Conservation (phyloP, 2,113 vertebrate genomes). For the Sebastes fasciatus region DNA sequence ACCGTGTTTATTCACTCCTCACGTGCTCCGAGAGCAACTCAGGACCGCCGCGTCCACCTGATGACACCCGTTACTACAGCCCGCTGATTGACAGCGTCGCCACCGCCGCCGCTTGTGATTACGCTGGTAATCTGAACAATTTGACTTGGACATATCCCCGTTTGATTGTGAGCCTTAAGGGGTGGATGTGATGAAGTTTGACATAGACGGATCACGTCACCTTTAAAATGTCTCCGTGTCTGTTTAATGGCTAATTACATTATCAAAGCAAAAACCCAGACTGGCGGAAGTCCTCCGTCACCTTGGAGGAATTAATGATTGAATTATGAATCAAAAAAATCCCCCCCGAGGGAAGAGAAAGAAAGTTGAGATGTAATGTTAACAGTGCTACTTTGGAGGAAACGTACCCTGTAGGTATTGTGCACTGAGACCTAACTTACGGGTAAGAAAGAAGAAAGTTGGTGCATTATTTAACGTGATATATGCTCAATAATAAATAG, state of each 20-base stretch:
- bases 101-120: constrained; percentile 50
- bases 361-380: constrained; percentile 78
- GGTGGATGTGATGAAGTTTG: constrained; percentile 55
- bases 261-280: constrained; percentile 47
- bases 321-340: constrained; percentile 69
- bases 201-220: constrained; percentile 54
- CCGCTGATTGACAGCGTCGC: constrained; percentile 60
- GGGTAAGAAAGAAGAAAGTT: constrained; percentile 72
- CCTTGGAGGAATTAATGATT: constrained; percentile 74
- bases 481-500: constrained; percentile 83
- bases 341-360: constrained; percentile 49
- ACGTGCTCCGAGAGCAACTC: constrained; percentile 45
- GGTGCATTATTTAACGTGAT: constrained; percentile 78
- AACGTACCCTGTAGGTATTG: constrained; percentile 67
- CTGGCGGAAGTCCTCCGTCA: constrained; percentile 57
- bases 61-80: constrained; percentile 52
- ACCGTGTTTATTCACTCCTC: constrained; percentile 73
- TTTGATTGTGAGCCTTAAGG: constrained; percentile 58
- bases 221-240: constrained; percentile 69
- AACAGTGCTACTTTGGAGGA: constrained; percentile 64
- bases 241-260: constrained; percentile 74
- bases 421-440: constrained; percentile 71
- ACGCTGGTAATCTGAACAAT: constrained; percentile 68
- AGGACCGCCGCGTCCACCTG: constrained; percentile 61
- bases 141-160: constrained; percentile 58